Base-by-base conservation (phyloP, 2,113 vertebrate species). In the Tragelaphus strepsiceros region DNA sequence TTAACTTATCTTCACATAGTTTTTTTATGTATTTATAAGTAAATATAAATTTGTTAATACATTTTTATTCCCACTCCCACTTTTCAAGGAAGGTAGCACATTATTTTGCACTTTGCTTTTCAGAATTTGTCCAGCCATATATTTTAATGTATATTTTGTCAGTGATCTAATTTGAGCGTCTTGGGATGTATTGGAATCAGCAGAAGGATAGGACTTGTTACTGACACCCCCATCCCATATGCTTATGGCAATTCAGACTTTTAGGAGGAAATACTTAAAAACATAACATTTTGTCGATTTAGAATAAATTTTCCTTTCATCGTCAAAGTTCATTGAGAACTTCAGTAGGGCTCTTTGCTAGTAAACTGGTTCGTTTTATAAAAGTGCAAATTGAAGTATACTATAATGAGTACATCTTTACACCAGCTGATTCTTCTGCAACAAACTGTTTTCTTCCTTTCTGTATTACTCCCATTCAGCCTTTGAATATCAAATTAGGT, bases 61-160 rank as follows among this genome's bases (percentile, higher is more conserved):
- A 62, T 84, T 96, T 62, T 96, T 89, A 96, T 56, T 64, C 28
- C 49, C 28, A 46, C 5, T 54, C 12, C 12, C 7, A 51, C 51
- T 81, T 96, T 95, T 90, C 28, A 92, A 95, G 43, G 59, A 51
- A 88, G 58, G 1, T 78, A 90, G 32, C 30, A 30, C 77, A 71
- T 88, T 84, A 30, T 46, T 88, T 96, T 94, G 43, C 4, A 26
- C 6, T 80, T 77, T 93, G 26, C 28, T 91, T 84, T 89, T 88
- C 21, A 54, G 53, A 74, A 85, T 88, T 84, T 94, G n/a, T 89
- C 32, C 46, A 62, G 19, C 15, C 54, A 30, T 61, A 61, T 92
- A 89, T 97, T 91, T 80, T 82, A 96, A 46, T 89, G 51, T 91
- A 16, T 93, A 71, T 92, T 96, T 97, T 94, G 39, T 83, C 92